A percentile compares a stretch with the other conserved stretches of the same genome.
Conservation (phyloP, 2,797 vertebrate species). For the Phataginus tetradactyla region DNA sequence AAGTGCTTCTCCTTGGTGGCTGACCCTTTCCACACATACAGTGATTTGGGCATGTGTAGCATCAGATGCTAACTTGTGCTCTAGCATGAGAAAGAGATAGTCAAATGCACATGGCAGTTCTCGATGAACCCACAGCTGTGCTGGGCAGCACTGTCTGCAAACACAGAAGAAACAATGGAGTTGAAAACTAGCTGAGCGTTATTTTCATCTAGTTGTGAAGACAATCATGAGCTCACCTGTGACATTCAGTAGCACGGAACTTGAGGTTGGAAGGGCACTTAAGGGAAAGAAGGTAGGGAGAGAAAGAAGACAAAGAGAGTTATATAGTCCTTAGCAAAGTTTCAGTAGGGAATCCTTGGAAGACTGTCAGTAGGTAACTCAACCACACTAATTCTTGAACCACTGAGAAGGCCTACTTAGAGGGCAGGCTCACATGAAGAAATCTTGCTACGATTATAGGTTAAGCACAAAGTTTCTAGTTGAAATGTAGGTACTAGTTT, state of each 20-base stretch:
- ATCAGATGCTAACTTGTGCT: background rate
- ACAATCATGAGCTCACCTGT: conserved; percentile 3
- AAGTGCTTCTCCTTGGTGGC: background rate
- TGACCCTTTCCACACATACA: background rate
- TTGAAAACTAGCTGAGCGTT: background rate
- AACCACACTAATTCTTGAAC: background rate
- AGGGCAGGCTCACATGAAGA: background rate
- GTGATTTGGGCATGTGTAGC: background rate
- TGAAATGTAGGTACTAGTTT: background rate
- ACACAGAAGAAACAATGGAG: background rate
- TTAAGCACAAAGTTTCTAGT: background rate
- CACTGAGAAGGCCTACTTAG: background rate
- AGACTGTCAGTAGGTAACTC: background rate
- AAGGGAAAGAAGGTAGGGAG: background rate
- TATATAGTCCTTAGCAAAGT: background rate
- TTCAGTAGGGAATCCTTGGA: background rate
- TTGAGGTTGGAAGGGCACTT: background rate
- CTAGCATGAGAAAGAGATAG: background rate
- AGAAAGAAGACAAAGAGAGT: background rate
- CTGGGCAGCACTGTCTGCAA: background rate
- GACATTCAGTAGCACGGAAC: background rate
- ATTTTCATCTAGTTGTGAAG: conserved; percentile 8
- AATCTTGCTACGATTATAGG: background rate
- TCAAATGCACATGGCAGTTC: background rate
- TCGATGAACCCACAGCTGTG: background rate